Percentiles rank a stretch among this genome's conserved stretches.
Conservation (phyloP, 2,888 invertebrate genomes). For the Dolomedes plantarius region DNA sequence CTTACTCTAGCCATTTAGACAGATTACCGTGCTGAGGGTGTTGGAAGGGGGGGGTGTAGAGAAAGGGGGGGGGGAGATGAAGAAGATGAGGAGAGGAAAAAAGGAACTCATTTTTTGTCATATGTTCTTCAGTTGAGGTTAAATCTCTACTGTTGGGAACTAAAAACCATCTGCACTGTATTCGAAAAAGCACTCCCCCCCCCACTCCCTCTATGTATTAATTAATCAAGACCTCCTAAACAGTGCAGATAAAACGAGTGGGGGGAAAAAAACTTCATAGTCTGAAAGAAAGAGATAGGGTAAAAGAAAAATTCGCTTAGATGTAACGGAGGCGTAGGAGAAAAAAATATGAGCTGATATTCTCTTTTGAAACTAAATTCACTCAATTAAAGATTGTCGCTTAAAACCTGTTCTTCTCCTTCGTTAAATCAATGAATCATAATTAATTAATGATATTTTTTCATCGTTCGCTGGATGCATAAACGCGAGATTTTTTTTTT, state of each 20-base stretch:
- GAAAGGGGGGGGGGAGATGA: neutral
- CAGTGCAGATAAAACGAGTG: slow-evolving; percentile 47
- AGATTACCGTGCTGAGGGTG: slow-evolving; percentile 44
- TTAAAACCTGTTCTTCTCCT: slow-evolving; percentile 53
- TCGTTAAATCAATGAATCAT: slow-evolving; percentile 68
- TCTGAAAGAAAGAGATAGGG: slow-evolving; percentile 70
- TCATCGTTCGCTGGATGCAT: slow-evolving; percentile 34
- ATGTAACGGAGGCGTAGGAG: neutral
- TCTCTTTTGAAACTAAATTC: slow-evolving; percentile 63
- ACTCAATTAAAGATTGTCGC: slow-evolving; percentile 71
- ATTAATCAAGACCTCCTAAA: slow-evolving; percentile 57
- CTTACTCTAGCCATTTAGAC: slow-evolving; percentile 53
- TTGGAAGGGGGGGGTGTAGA: neutral
- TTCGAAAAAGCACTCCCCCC: slow-evolving; percentile 26
- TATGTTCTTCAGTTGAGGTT: slow-evolving; percentile 8
- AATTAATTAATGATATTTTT: slow-evolving; percentile 72
- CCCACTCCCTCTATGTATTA: slow-evolving; percentile 48
- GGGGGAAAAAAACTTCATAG: slow-evolving; percentile 71
- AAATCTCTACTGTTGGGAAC: slow-evolving; percentile 23
- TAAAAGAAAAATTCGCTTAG: slow-evolving; percentile 29
- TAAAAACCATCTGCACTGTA: slow-evolving; percentile 56
- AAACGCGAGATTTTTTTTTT: slow-evolving; percentile 16
- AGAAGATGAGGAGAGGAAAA: slow-evolving; percentile 18
- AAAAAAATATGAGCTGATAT: slow-evolving; percentile 46
- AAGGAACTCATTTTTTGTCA: neutral